A percentile compares a stretch with the other conserved stretches of the same genome.
Conservation (phyloP, 2,888 invertebrate species). For the Stegana nigrithorax region DNA sequence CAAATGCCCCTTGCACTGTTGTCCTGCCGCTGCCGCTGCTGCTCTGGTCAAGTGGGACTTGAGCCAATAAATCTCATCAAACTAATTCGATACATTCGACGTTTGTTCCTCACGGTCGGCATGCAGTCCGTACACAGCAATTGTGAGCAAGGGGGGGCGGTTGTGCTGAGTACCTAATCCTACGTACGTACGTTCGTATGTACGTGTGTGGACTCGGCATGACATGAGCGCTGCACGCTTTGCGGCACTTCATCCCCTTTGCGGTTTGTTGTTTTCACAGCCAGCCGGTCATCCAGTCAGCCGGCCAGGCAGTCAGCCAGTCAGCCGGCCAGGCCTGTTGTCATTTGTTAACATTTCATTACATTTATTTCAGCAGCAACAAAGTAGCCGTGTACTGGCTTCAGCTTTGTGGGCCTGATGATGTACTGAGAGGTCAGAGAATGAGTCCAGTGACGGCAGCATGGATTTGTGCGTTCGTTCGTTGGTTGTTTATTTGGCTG, state of each 20-base stretch:
- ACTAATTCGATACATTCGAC: slow-evolving; percentile 53
- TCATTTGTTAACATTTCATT: slow-evolving; percentile 62
- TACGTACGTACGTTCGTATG: not conserved
- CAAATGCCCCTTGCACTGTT: not conserved
- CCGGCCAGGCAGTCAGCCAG: slow-evolving; percentile 38
- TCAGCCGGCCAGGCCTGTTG: slow-evolving; percentile 53
- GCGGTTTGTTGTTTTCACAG: slow-evolving; percentile 33
- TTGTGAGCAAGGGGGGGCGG: too few relatives aligned
- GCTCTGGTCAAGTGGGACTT: slow-evolving; percentile 59
- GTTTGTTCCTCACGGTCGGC: slow-evolving; percentile 7
- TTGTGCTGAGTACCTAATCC: slow-evolving; percentile 8
- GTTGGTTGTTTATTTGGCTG: slow-evolving; percentile 6
- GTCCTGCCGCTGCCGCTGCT: slow-evolving; percentile 34
- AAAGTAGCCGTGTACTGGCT: not conserved
- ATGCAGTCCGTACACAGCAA: too few relatives aligned
- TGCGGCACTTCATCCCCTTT: too few relatives aligned
- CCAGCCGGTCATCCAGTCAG: slow-evolving; percentile 24
- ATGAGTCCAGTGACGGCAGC: not conserved
- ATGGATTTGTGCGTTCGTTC: not conserved
- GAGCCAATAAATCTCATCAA: slow-evolving; percentile 59
- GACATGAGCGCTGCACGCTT: not conserved
- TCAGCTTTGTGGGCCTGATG: too few relatives aligned
- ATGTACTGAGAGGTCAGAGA: not conserved
- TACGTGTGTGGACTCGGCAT: slow-evolving; percentile 23
- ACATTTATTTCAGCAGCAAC: slow-evolving; percentile 46